A percentile compares a stretch with the other conserved stretches of the same genome.
These are phyloP conservation scores for Holotrichia oblita DNA, from an alignment of 1,140 invertebrate genomes.

Conservation along the genomic window DNA sequence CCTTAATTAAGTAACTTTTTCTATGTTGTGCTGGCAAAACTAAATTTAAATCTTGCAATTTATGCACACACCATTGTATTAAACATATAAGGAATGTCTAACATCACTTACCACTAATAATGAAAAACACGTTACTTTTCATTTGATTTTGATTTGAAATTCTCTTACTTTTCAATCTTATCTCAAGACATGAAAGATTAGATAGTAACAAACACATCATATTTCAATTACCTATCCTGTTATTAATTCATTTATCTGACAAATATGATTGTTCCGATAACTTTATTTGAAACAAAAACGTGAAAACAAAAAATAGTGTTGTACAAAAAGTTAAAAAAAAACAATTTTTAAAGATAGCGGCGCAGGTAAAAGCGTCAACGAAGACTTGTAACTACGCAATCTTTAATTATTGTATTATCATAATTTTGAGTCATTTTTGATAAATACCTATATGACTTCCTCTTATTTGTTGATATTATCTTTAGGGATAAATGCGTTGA, in stretches of 20 bases:
- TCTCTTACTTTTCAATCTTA: neutral
- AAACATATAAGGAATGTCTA: neutral
- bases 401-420: no score
- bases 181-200: slow-evolving; percentile 2
- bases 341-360: neutral
- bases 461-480: no score
- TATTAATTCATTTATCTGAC: neutral
- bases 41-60: no score
- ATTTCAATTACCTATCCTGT: neutral
- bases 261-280: neutral
- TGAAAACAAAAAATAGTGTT: neutral
- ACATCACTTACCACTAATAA: neutral
- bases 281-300: neutral
- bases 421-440: no score
- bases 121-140: neutral
- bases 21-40: no score
- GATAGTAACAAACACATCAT: neutral
- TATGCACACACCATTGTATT: neutral
- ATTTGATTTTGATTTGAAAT: neutral
- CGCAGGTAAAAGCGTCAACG: neutral
- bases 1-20: no score
- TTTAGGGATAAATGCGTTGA: no score
- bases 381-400: neutral
- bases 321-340: neutral
- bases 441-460: no score